These are phyloP conservation scores for Macrosoma leucophasiata DNA, from an alignment of 2,888 invertebrate genomes.

Conservation along the genomic window DNA sequence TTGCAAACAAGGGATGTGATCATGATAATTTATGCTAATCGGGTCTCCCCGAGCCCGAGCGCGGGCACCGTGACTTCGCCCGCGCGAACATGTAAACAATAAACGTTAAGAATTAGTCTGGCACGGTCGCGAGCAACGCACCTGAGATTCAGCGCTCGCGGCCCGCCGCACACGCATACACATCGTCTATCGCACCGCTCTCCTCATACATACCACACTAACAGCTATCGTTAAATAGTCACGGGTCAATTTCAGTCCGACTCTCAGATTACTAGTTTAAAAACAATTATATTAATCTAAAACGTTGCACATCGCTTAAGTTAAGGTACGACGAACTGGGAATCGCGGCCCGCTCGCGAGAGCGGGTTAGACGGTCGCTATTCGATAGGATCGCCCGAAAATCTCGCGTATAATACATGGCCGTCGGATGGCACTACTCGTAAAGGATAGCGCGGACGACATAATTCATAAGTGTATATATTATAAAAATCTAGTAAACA, in stretches of 20 bases:
- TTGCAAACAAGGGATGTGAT: constrained; percentile 43
- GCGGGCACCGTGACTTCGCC: too few relatives aligned
- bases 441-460: too few relatives aligned
- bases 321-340: too few relatives aligned
- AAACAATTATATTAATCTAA: constrained; percentile 20
- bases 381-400: too few relatives aligned
- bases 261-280: constrained; percentile 41
- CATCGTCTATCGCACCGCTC: constrained; percentile 34
- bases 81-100: constrained; percentile 29
- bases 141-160: constrained; percentile 64
- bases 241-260: constrained; percentile 62
- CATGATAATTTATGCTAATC: constrained; percentile 39
- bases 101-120: constrained; percentile 10
- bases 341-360: too few relatives aligned
- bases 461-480: too few relatives aligned
- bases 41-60: too few relatives aligned
- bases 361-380: too few relatives aligned
- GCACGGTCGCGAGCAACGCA: constrained; percentile 37
- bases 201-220: constrained; percentile 23
- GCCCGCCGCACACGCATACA: constrained; percentile 37
- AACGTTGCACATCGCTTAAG: constrained; percentile 30
- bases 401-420: too few relatives aligned
- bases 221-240: constrained; percentile 21
- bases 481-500: too few relatives aligned
- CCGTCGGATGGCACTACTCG: too few relatives aligned